Evolutionary conservation across 1,140 invertebrate genomes (phyloP).

Genomic region (Drosophila gunungcola): DNA sequence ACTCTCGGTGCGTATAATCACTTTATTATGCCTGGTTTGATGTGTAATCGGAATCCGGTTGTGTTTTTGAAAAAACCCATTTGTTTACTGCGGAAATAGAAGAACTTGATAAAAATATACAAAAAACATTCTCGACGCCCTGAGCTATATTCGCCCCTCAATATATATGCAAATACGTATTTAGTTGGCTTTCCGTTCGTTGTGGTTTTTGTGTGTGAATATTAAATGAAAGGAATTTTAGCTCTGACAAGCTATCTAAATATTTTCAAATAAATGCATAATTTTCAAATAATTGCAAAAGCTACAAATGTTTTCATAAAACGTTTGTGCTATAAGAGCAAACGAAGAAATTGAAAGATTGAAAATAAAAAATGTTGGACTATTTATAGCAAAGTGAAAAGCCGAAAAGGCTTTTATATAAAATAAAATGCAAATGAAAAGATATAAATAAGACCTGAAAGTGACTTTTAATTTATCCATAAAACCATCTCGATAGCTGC

Average conservation of each 20-base stretch:
- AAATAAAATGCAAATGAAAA: background rate
- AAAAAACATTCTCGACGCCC: slow-evolving; percentile 32
- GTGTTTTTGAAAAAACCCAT: slow-evolving; percentile 6
- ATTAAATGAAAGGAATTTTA: slow-evolving; percentile 48
- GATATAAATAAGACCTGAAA: slow-evolving; percentile 1
- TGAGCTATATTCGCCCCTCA: slow-evolving; percentile 26
- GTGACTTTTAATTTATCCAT: slow-evolving; percentile 19
- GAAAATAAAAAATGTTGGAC: slow-evolving; percentile 1
- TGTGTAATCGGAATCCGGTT: slow-evolving; percentile 53
- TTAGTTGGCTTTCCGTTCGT: slow-evolving; percentile 24
- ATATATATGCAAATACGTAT: slow-evolving; percentile 47
- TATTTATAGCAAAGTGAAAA: slow-evolving; percentile 27
- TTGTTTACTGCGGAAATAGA: slow-evolving; percentile 48
- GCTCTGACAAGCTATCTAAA: slow-evolving; percentile 31
- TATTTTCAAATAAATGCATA: slow-evolving; percentile 30
- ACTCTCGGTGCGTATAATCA: slow-evolving; percentile 60
- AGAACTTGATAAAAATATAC: slow-evolving; percentile 72
- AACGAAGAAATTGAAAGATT: background rate
- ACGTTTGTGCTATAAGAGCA: background rate
- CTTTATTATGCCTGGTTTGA: slow-evolving; percentile 11
- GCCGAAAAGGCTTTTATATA: background rate
- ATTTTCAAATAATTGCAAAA: slow-evolving; percentile 35
- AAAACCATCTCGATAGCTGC: slow-evolving; percentile 13
- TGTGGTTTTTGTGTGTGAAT: slow-evolving; percentile 36
- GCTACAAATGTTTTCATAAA: background rate